A percentile compares a stretch with the other conserved stretches of the same genome.
Evolutionary conservation across 30 jellyfish, hydroid and myxozoan species (phyloP).

Genomic region (Haliclystus octoradiatus): DNA sequence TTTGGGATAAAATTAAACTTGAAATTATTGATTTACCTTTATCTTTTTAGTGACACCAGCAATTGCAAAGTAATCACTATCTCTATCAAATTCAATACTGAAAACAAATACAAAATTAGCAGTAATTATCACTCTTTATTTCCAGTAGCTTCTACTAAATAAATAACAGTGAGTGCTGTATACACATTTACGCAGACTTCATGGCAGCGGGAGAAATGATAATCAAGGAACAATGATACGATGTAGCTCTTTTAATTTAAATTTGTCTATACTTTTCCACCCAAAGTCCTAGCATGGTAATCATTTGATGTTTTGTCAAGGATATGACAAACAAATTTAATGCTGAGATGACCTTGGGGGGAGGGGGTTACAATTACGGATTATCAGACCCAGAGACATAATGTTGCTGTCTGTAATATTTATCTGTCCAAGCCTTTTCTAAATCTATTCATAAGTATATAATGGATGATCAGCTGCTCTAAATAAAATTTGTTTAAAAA

Average conservation of each 20-base stretch:
- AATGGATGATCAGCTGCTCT: too few species aligned
- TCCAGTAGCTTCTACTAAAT: neutral
- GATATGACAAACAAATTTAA: neutral
- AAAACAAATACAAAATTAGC: neutral
- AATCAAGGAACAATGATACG: neutral
- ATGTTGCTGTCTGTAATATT: too few species aligned
- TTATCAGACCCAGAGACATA: too few species aligned
- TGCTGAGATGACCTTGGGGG: neutral
- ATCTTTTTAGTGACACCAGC: constrained; percentile 99
- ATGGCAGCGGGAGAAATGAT: neutral
- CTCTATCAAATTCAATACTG: constrained; percentile 98
- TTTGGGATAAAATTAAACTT: too few species aligned
- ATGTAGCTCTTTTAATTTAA: neutral
- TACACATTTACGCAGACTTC: neutral
- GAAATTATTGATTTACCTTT: too few species aligned
- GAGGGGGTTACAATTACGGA: neutral
- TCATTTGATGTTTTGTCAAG: too few species aligned
- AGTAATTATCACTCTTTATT: too few species aligned
- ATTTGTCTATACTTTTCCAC: neutral
- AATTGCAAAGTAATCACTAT: constrained; percentile 93
- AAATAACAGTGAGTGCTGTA: too few species aligned
- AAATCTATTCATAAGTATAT: too few species aligned
- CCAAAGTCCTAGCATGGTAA: too few species aligned
- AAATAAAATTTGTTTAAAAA: too few species aligned
- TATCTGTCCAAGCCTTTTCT: too few species aligned